These are phyloP conservation scores for Pyrocoelia pectoralis DNA, from an alignment of 2,888 invertebrate genomes.

Conservation along the genomic window DNA sequence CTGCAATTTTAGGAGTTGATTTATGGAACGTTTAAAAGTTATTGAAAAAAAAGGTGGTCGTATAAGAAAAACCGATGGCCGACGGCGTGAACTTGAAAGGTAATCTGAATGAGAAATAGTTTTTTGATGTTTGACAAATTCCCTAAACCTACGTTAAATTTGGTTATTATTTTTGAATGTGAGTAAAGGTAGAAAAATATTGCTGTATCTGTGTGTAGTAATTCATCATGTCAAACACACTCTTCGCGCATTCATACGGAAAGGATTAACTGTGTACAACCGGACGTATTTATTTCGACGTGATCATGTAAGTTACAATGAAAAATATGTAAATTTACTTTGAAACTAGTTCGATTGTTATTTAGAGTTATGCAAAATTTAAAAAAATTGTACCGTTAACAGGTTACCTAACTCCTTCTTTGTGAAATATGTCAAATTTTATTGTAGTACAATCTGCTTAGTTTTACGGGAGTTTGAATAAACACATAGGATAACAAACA, in stretches of 20 bases:
- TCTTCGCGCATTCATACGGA: background rate
- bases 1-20: constrained; percentile 44
- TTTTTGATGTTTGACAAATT: constrained; percentile 44
- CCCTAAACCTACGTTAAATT: background rate
- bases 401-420: too few relatives aligned
- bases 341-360: too few relatives aligned
- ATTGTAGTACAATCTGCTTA: too few relatives aligned
- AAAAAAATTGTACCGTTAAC: too few relatives aligned
- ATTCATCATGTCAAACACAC: background rate
- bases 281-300: background rate
- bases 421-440: too few relatives aligned
- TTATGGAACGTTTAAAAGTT: constrained; percentile 41
- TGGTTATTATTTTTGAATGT: background rate
- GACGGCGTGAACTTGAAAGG: constrained; percentile 48
- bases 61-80: constrained; percentile 43
- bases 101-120: constrained; percentile 48
- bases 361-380: too few relatives aligned
- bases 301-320: background rate
- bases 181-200: background rate
- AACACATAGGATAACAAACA: too few relatives aligned
- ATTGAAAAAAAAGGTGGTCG: constrained; percentile 38
- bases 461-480: too few relatives aligned
- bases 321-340: background rate
- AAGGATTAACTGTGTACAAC: constrained; percentile 1
- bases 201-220: background rate